Conservation (phyloP, 2,113 vertebrate genomes). For the Rhagologus leucostigma region DNA sequence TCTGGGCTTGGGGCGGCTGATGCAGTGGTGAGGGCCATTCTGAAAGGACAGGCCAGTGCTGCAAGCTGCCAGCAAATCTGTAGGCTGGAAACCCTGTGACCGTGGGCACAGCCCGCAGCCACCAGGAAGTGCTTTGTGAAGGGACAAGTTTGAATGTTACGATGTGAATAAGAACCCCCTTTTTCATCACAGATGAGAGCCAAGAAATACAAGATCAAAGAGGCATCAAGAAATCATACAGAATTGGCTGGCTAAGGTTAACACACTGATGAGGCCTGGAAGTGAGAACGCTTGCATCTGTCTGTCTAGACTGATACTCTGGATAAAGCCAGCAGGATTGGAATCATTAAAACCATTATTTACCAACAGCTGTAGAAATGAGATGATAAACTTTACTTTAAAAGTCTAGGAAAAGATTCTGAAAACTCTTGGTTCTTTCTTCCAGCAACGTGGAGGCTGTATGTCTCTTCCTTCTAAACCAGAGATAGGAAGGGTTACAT, state of each 20-base stretch:
- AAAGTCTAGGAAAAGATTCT: neutral
- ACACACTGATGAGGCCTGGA: neutral
- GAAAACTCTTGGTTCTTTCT: neutral
- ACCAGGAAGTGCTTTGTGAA: neutral
- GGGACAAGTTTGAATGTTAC: neutral
- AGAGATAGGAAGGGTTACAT: neutral
- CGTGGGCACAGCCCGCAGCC: accelerated
- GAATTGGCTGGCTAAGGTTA: neutral
- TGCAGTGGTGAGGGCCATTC: accelerated
- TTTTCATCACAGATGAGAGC: neutral
- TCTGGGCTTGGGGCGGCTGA: neutral
- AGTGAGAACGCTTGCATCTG: neutral
- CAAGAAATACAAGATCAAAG: neutral
- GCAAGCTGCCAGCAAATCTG: neutral
- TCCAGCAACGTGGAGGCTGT: neutral
- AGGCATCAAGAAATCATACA: neutral
- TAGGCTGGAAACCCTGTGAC: neutral
- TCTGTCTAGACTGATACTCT: neutral
- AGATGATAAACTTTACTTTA: neutral
- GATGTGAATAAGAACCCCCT: neutral
- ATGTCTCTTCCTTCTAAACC: neutral
- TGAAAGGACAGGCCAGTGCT: neutral
- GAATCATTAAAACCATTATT: neutral
- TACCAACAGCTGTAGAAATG: neutral
- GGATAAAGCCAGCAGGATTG: neutral